Percentiles rank a stretch among this genome's conserved stretches.
phyloP scores from a whole-genome alignment of 2,888 invertebrate species.

The Erebia epiphron region DNA sequence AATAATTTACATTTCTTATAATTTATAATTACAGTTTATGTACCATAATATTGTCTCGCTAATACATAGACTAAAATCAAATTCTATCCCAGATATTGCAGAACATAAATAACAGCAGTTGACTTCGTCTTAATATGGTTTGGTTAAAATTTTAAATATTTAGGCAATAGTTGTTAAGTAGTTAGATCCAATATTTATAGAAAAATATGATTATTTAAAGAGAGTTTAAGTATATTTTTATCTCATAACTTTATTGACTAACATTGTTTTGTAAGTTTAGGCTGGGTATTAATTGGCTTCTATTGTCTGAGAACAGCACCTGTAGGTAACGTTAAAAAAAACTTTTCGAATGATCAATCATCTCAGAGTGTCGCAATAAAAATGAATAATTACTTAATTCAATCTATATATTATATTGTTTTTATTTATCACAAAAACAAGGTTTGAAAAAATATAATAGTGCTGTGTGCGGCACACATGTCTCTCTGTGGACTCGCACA shows the following conservation, averaged over 20 bases:
- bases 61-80: slow-evolving; percentile 62
- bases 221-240: slow-evolving; percentile 37
- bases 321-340: too few relatives aligned
- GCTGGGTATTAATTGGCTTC: too few relatives aligned
- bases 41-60: slow-evolving; percentile 75
- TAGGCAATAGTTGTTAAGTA: slow-evolving; percentile 48
- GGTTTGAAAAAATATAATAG: too few relatives aligned
- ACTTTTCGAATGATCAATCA: too few relatives aligned
- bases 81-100: slow-evolving; percentile 77
- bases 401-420: too few relatives aligned
- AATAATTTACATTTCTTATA: slow-evolving; percentile 53
- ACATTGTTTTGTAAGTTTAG: slow-evolving; percentile 27
- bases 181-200: slow-evolving; percentile 66
- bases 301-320: too few relatives aligned
- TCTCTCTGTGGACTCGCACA: too few relatives aligned
- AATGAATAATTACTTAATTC: too few relatives aligned
- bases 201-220: slow-evolving; percentile 70
- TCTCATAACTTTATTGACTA: slow-evolving; percentile 35
- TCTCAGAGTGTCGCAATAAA: too few relatives aligned
- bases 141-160: slow-evolving; percentile 25
- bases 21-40: slow-evolving; percentile 49
- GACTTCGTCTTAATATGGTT: slow-evolving; percentile 51
- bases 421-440: too few relatives aligned
- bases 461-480: too few relatives aligned
- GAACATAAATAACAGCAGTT: slow-evolving; percentile 62